Conservation (phyloP, 1,140 invertebrate species). For the Bombyx mandarina region DNA sequence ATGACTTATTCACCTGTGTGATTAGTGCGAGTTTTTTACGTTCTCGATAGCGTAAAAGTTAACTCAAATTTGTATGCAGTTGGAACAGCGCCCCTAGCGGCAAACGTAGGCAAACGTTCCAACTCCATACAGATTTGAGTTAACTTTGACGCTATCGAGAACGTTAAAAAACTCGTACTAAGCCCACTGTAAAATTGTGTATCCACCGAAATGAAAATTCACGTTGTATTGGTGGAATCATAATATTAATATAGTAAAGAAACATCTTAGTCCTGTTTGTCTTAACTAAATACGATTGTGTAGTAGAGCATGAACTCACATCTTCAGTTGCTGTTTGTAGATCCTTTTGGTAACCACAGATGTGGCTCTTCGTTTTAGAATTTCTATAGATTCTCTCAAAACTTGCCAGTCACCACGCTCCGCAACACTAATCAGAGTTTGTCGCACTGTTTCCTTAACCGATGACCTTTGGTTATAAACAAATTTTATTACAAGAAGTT, state of each 20-base stretch:
- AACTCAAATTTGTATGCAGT: neutral
- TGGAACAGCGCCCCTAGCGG: no score
- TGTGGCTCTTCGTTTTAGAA: slow-evolving; percentile 19
- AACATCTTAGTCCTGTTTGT: neutral
- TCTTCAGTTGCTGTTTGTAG: slow-evolving; percentile 25
- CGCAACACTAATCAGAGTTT: slow-evolving; percentile 32
- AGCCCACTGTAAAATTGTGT: neutral
- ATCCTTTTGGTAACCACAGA: slow-evolving; percentile 11
- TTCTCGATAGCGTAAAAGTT: neutral
- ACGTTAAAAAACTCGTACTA: no score
- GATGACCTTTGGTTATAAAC: neutral
- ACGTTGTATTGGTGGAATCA: no score
- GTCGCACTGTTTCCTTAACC: slow-evolving; percentile 33
- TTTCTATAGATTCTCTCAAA: slow-evolving; percentile 25
- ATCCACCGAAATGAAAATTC: no score
- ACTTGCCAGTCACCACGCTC: slow-evolving; percentile 28
- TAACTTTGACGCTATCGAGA: no score
- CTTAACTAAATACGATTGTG: neutral
- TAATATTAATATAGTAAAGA: no score
- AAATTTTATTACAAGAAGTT: no score
- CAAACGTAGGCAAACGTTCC: no score
- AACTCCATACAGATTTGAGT: no score
- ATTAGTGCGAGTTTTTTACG: no score
- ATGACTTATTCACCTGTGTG: no score
- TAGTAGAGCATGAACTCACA: slow-evolving; percentile 17